Evolutionary conservation across 2,797 vertebrate genomes (phyloP).

Genomic region (Liasis olivaceus): DNA sequence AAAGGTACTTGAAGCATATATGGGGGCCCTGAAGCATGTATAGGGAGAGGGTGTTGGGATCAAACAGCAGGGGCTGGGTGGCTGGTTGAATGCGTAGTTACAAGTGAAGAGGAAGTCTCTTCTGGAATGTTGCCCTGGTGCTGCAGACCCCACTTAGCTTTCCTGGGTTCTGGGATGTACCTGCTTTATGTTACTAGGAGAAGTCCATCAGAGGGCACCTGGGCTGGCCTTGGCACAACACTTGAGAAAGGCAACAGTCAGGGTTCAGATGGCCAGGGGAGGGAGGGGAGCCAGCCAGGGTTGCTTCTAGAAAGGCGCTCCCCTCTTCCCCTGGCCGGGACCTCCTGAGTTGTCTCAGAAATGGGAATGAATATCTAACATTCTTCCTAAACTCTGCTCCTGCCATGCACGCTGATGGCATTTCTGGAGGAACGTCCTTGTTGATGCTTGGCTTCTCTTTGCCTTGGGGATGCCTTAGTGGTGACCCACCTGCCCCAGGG

Average conservation of each 20-base stretch:
- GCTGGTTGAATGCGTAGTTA: background rate
- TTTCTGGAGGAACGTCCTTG: no score
- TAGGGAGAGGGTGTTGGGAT: background rate
- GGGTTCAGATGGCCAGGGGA: no score
- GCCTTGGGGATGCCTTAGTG: background rate
- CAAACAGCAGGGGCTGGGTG: background rate
- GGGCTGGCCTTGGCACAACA: no score
- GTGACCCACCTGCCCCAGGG: background rate
- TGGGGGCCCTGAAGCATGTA: background rate
- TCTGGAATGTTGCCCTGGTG: no score
- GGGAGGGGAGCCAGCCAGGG: background rate
- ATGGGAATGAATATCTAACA: background rate
- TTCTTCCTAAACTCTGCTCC: no score
- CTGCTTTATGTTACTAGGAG: no score
- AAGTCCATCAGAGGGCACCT: no score
- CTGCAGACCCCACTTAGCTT: no score
- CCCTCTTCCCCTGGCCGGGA: background rate
- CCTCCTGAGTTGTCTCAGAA: background rate
- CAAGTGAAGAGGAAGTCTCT: background rate
- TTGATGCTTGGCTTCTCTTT: background rate
- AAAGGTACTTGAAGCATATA: slow-evolving; percentile 45
- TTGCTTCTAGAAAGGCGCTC: background rate
- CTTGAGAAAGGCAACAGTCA: no score
- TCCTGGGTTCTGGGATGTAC: no score
- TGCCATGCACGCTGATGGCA: no score